Base-by-base conservation (phyloP, 2,797 vertebrate species). In the Balearica regulorum region DNA sequence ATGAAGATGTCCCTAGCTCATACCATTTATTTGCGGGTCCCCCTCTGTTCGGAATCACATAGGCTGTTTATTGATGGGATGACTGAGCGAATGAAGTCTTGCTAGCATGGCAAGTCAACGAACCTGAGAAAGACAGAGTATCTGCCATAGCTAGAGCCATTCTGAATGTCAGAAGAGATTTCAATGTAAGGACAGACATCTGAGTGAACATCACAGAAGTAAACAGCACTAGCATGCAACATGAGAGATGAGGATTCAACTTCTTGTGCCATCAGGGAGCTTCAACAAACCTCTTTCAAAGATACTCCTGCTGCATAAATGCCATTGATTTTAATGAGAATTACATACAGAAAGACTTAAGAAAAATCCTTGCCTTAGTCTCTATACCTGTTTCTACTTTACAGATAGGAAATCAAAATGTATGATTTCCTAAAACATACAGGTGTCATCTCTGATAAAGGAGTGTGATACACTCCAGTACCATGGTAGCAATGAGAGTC, bases 401-500 rank as follows among this genome's bases (percentile, higher is more conserved):
- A 75, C 25, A 60, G 68, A 11, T 16, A 75, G 57, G 46, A 55
- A 65, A 75, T 70, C 14, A 49, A n/a, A n/a, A n/a, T n/a, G n/a
- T n/a, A n/a, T n/a, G n/a, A n/a, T n/a, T 72, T 48, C 48, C 55
- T 58, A 83, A 64, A 33, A 13, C 35, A 44, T 24, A 31, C 17
- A 29, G 4, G 3, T 61, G 41, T 16, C 57, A 61, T 20, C 57
- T 76, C 46, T 57, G 53, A 61, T 48, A 65, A 71, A 65, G 55
- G 18, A 51, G 10, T 0, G 18, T 5, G 19, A 61, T 15, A n/a
- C 10, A 33, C 35, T 37, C 46, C 55, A 54, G 51, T 9, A 17
- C 51, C 51, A 58, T 0, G 0, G 28, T 2, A 62, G 81, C 1
- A 0, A 43, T 6, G 24, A 43, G 39, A 73, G 31, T 9, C 75